Percentiles rank a stretch among this genome's conserved stretches.
Conservation (phyloP, 2,888 invertebrate species). For the Cerastis rubricosa region DNA sequence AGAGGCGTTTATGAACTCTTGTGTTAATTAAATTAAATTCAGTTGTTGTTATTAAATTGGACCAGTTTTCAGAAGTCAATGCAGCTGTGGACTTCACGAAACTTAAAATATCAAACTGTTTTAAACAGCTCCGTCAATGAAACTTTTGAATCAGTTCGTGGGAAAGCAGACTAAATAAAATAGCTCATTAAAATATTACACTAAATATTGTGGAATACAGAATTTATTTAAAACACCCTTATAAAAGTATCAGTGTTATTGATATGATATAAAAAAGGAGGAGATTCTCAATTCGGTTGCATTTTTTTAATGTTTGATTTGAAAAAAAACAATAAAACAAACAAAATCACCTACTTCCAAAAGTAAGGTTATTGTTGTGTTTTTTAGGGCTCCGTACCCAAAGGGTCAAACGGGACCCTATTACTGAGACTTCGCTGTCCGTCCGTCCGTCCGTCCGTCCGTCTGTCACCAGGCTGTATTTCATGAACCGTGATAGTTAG, state of each 20-base stretch:
- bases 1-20: conserved; percentile 42
- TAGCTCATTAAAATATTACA: neutral
- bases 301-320: no score
- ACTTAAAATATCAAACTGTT: conserved; percentile 29
- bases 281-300: no score
- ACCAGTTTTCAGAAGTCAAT: conserved; percentile 37
- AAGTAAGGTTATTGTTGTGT: no score
- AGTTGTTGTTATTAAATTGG: conserved; percentile 37
- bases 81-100: conserved; percentile 3
- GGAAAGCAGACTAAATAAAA: neutral
- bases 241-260: neutral
- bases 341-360: no score
- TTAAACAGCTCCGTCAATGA: neutral
- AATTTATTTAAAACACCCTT: neutral
- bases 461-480: no score
- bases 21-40: conserved; percentile 47
- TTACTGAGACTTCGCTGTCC: no score
- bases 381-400: no score
- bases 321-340: no score
- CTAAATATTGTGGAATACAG: neutral
- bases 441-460: no score
- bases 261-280: neutral
- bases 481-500: no score
- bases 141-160: neutral
- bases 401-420: no score